phyloP scores from a whole-genome alignment of 2,888 invertebrate species.

The Dastarcus helophoroides region DNA sequence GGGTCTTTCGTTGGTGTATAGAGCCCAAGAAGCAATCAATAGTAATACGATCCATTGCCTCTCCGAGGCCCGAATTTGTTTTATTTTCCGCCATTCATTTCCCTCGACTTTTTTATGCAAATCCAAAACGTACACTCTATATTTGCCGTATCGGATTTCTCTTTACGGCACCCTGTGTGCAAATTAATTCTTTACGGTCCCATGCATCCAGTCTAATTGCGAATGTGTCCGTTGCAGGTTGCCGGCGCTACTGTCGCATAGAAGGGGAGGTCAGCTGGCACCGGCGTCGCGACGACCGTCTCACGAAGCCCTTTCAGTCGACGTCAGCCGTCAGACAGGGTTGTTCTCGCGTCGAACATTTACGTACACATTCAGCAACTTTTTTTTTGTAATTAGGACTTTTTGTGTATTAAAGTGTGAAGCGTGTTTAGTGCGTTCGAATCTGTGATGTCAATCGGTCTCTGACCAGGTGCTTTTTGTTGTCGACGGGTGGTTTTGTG shows the following conservation, averaged over 20 bases:
- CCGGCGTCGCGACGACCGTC: constrained; percentile 43
- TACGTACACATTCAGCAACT: constrained; percentile 4
- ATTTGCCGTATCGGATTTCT: too few relatives aligned
- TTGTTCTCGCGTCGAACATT: constrained; percentile 12
- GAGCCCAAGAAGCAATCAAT: too few relatives aligned
- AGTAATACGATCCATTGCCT: too few relatives aligned
- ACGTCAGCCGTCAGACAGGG: constrained; percentile 41
- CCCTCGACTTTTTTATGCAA: too few relatives aligned
- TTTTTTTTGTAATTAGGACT: not conserved
- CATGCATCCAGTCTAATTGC: constrained; percentile 22
- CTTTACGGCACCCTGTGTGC: constrained; percentile 21
- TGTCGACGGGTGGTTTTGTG: constrained; percentile 13
- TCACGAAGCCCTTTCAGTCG: constrained; percentile 45
- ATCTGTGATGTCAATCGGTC: constrained; percentile 24
- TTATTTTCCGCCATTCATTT: too few relatives aligned
- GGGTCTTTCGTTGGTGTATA: too few relatives aligned
- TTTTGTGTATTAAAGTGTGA: constrained; percentile 6
- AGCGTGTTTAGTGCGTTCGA: constrained; percentile 19
- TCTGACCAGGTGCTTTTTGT: constrained; percentile 7
- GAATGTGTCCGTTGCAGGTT: constrained; percentile 36
- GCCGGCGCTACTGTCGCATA: constrained; percentile 32
- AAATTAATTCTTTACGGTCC: constrained; percentile 29
- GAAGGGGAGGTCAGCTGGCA: constrained; percentile 36
- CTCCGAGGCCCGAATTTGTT: too few relatives aligned
- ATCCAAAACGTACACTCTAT: too few relatives aligned